phyloP scores from a whole-genome alignment of 2,113 vertebrate species.

The Haemorhous mexicanus region DNA sequence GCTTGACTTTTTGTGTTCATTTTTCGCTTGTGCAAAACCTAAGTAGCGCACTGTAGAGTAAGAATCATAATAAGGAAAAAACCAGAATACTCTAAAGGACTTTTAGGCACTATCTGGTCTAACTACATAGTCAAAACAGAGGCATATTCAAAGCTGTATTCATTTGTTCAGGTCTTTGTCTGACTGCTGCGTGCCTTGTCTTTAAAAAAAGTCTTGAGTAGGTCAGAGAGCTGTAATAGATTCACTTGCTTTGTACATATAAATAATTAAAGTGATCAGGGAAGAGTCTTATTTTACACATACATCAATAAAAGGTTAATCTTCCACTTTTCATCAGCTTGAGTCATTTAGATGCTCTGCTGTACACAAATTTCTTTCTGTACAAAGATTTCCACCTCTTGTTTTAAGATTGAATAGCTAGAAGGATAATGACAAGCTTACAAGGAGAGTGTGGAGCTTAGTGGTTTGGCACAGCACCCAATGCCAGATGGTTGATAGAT shows the following conservation, averaged over 20 bases:
- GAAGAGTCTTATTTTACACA: not conserved
- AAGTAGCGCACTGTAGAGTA: not conserved
- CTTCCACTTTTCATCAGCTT: not conserved
- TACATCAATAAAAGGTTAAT: constrained; percentile 15
- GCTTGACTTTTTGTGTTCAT: not conserved
- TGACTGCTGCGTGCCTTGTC: not conserved
- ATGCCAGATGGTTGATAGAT: not conserved
- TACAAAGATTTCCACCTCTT: not conserved
- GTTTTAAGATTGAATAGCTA: not conserved
- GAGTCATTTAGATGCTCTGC: not conserved
- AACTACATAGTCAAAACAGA: not conserved
- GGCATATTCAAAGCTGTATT: not conserved
- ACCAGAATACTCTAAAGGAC: accelerated
- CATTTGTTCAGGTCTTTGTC: not conserved
- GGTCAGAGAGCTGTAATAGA: not conserved
- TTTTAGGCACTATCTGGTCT: not conserved
- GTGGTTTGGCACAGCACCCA: not conserved
- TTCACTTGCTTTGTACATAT: not conserved
- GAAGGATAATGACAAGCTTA: not conserved
- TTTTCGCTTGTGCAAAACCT: not conserved
- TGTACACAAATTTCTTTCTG: not conserved
- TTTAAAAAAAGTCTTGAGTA: not conserved
- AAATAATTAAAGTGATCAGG: not conserved
- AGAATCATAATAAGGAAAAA: not conserved
- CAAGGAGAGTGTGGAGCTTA: not conserved